Base-by-base conservation (phyloP, 2,888 invertebrate genomes). In the Dryocosmus kuriphilus region DNA sequence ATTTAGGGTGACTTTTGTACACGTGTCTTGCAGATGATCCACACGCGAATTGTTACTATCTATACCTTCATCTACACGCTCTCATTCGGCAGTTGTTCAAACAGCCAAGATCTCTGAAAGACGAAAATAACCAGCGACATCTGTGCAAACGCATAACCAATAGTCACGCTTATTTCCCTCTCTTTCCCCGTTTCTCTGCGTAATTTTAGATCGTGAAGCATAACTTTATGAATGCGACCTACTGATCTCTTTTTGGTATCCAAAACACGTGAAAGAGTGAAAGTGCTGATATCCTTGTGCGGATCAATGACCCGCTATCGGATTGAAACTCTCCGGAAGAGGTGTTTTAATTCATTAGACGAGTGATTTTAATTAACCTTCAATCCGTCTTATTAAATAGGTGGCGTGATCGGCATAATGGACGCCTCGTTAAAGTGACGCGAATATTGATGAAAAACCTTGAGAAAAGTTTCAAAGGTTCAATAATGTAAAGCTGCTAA, bases 71-170 rank as follows among this genome's bases (percentile, higher is more conserved):
- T 76, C 79, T 77, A 77, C 81, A 81, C 78, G 82, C 79, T 82
- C 77, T 80, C 81, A 79, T 81, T 83, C 85, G 79, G 79, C 86
- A 86, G 84, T 87, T 86, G 87, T 84, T 86, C 86, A 84, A 87
- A 86, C 27, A 60, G 60, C 27, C 27, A 60, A 27, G 60, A 27
- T 14, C 24, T 60, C 16, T 27, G n/a, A n/a, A 30, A 51, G 79
- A 83, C 83, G 78, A 82, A 84, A 86, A 86, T 84, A 86, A 81
- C 82, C 81, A 75, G 77, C 83, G 81, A 83, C 87, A 87, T 86
- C 86, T 87, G 87, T 87, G 85, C 85, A 87, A 87, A 88, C 73
- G 73, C 74, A 78, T 74, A 77, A 76, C 75, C 71, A 41, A 74
- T 63, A 76, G 78, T 74, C 78, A 62, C 76, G 41, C 74, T 51